These are phyloP conservation scores for Eristalinus aeneus DNA, from an alignment of 2,888 invertebrate genomes.

Conservation along the genomic window DNA sequence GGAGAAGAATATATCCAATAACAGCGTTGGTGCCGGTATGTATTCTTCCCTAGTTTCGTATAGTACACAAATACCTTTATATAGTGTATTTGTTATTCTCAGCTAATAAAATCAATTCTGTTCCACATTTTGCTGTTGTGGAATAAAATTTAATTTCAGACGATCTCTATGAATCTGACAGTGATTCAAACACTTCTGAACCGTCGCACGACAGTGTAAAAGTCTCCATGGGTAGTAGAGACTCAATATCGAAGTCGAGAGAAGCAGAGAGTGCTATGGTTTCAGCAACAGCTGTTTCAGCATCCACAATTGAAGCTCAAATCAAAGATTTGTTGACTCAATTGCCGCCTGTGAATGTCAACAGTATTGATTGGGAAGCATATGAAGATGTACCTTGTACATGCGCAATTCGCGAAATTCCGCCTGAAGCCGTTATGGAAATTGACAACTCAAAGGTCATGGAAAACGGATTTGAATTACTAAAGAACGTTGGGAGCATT, in stretches of 20 bases:
- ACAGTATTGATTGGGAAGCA: constrained; percentile 59
- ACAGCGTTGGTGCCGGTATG: constrained; percentile 53
- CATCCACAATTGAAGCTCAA: constrained; percentile 72
- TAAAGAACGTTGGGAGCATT: constrained; percentile 36
- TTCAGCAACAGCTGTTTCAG: background rate
- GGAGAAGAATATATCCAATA: constrained; percentile 60
- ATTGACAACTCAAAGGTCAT: background rate
- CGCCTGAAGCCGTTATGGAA: constrained; percentile 28
- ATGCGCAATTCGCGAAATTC: constrained; percentile 70
- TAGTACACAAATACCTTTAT: background rate
- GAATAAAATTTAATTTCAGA: constrained; percentile 40
- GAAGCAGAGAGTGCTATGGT: background rate
- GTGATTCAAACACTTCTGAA: constrained; percentile 77
- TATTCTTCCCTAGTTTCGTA: background rate
- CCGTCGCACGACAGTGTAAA: constrained; percentile 75
- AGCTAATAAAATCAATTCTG: background rate
- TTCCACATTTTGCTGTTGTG: constrained; percentile 24
- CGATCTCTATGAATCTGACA: constrained; percentile 72
- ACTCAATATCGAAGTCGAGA: background rate
- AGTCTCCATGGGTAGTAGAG: constrained; percentile 20
- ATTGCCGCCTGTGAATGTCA: constrained; percentile 70
- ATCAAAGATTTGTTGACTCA: constrained; percentile 67
- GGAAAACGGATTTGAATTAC: constrained; percentile 10
- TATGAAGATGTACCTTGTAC: constrained; percentile 69
- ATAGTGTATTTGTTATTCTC: background rate